phyloP scores from a whole-genome alignment of 2,113 vertebrate genomes.

The Riparia riparia region DNA sequence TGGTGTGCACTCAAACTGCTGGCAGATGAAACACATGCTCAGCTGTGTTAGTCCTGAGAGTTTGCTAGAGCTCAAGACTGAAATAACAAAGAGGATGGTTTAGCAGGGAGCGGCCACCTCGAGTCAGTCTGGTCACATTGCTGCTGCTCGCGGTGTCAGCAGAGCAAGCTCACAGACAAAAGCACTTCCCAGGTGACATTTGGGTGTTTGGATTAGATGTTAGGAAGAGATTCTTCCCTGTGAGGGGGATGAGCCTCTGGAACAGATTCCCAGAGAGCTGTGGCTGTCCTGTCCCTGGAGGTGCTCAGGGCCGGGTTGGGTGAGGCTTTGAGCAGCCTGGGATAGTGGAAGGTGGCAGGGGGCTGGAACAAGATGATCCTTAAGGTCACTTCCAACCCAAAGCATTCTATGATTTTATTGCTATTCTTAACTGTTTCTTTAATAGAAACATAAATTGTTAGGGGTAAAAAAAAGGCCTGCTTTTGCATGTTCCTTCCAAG shows the following conservation, averaged over 20 bases:
- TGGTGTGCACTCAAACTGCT: not conserved
- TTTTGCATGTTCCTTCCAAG: slow-evolving; percentile 8
- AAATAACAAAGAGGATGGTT: not conserved
- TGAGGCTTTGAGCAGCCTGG: not conserved
- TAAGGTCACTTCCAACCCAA: not conserved
- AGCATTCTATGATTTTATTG: not conserved
- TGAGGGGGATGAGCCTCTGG: not conserved
- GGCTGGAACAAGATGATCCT: not conserved
- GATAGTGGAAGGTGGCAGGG: too few relatives aligned
- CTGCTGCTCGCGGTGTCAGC: not conserved
- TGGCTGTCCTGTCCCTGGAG: not conserved
- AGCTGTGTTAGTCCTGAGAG: not conserved
- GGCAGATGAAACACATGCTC: not conserved
- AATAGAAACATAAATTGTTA: slow-evolving; percentile 58
- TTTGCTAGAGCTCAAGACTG: not conserved
- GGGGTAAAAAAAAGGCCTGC: not conserved
- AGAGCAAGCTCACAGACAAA: not conserved
- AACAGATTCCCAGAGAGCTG: not conserved
- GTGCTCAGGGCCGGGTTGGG: not conserved
- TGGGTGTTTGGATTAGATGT: not conserved
- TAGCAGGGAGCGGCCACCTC: not conserved
- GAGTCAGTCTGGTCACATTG: not conserved
- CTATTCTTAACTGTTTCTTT: slow-evolving; percentile 46
- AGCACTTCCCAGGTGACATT: not conserved
- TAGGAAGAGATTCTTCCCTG: not conserved